Base-by-base conservation (phyloP, 2,113 vertebrate species). In the Ranitomeya imitator region DNA sequence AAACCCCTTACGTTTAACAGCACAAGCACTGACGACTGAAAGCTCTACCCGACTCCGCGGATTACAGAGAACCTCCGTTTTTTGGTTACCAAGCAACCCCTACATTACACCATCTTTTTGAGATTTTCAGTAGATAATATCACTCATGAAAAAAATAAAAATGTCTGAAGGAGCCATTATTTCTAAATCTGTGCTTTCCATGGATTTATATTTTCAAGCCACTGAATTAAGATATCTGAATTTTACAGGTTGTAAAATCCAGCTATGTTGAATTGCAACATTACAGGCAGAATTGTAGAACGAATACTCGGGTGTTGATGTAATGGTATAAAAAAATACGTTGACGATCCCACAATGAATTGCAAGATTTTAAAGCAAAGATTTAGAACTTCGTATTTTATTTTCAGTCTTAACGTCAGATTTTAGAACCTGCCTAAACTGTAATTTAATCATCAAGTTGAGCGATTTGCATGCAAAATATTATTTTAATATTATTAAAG, bases 41-140 rank as follows among this genome's bases (percentile, higher is more conserved):
- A 89, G 60, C 81, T 85, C 73, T 55, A 89, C 82, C 87, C 71
- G 82, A 89, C 82, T 79, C 60, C 69, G 87, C 82, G 79, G 73
- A 89, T 89, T 60, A 79, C 37, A 82, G 51, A 88, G 83, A 52
- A 84, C 73, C 87, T 12, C 82, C 73, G 85, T 89, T 79, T 89
- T 45, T 81, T 78, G 19, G 87, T 89, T 89, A 82, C 87, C 69
- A 77, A 51, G 87, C 82, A 89, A 89, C 87, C 14, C 18, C 61
- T 45, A 79, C 73, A 78, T 89, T 85, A 85, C 69, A 79, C 31
- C 37, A 65, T 51, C 69, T 19, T 76, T 65, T 55, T 9, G 79
- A 67, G 54, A 83, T 65, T 77, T 77, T 63, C 69, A 76, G 31
- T 59, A 54, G 19, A 83, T 60, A 78, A 77, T 67, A 37, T 23